Percentiles rank a stretch among this genome's conserved stretches.
Conservation (phyloP, 1,140 invertebrate species). For the Amyelois transitella region DNA sequence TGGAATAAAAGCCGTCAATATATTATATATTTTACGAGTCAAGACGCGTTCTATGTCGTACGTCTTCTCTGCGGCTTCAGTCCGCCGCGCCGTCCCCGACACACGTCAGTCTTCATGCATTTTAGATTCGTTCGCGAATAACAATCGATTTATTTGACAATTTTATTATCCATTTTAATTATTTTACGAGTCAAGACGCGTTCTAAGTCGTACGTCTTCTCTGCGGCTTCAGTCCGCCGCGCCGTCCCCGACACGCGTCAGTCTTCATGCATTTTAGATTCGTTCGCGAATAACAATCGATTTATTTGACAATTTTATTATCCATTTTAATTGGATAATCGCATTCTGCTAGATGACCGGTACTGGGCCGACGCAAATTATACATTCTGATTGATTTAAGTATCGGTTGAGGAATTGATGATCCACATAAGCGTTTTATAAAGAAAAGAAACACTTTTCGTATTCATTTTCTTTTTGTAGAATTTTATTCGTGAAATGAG, state of each 20-base stretch:
- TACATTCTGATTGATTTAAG: too few species aligned
- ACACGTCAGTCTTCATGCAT: neutral
- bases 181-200: too few species aligned
- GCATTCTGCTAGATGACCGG: neutral
- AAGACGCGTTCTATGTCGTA: too few species aligned
- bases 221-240: neutral
- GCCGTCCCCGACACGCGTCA: neutral
- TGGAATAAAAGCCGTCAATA: too few species aligned
- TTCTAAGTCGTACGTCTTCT: too few species aligned
- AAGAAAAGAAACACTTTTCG: too few species aligned
- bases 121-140: neutral
- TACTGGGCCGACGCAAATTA: neutral
- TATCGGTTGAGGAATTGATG: too few species aligned
- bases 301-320: neutral
- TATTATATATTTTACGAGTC: too few species aligned
- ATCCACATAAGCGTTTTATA: too few species aligned
- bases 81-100: neutral
- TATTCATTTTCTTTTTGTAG: too few species aligned
- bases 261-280: neutral
- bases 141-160: neutral
- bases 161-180: neutral
- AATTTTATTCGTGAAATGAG: too few species aligned
- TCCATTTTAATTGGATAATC: neutral
- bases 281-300: slow-evolving; percentile 1
- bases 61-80: neutral